Conservation (phyloP, 2,113 vertebrate species). For the Thryonomys swinderianus region DNA sequence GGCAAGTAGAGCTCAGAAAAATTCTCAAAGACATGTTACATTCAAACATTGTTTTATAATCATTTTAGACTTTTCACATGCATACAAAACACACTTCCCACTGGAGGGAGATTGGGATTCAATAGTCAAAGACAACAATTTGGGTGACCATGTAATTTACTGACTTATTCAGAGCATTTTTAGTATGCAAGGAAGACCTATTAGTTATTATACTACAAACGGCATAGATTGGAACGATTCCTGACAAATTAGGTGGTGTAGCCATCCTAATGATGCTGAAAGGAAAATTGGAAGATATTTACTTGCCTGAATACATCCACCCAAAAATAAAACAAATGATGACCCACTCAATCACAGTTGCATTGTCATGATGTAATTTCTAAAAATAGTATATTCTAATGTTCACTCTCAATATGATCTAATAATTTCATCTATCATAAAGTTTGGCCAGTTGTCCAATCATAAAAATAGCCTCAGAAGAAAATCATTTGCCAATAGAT, state of each 20-base stretch:
- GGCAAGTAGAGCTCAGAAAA: conserved; percentile 60
- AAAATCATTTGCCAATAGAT: conserved; percentile 49
- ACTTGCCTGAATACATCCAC: not conserved
- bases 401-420: conserved; percentile 15
- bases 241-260: not conserved
- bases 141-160: not conserved
- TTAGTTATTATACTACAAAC: not conserved
- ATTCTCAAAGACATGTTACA: conserved; percentile 44
- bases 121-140: not conserved
- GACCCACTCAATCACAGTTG: conserved; percentile 33
- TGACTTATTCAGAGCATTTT: not conserved
- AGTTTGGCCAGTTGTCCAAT: conserved; percentile 48
- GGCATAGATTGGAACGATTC: not conserved
- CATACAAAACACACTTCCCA: not conserved
- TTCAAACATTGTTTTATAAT: conserved; percentile 63
- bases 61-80: not conserved
- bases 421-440: conserved; percentile 63
- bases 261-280: not conserved
- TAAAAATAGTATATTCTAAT: conserved; percentile 59
- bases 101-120: not conserved
- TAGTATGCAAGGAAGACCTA: not conserved
- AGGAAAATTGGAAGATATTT: not conserved
- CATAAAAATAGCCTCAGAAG: conserved; percentile 49
- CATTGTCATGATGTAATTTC: conserved; percentile 41
- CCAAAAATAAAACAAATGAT: not conserved